Conservation (phyloP, 2,888 invertebrate genomes). For the Pollenia labialis region DNA sequence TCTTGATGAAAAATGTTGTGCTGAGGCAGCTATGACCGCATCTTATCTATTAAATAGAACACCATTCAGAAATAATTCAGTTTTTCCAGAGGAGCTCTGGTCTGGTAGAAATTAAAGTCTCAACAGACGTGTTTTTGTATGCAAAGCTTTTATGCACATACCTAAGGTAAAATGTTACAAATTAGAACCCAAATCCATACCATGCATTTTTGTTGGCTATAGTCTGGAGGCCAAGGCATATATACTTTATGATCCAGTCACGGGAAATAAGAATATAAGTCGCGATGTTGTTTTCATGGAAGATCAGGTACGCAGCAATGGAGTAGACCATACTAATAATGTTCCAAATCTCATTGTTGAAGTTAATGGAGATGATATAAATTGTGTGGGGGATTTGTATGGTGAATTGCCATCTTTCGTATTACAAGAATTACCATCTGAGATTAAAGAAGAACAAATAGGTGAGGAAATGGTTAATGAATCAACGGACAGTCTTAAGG, state of each 20-base stretch:
- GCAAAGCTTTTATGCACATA: slow-evolving; percentile 69
- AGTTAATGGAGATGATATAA: slow-evolving; percentile 35
- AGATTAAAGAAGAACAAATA: no score
- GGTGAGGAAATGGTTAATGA: no score
- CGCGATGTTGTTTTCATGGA: slow-evolving; percentile 71
- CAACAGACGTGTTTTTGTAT: slow-evolving; percentile 71
- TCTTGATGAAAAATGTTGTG: no score
- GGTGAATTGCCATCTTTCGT: slow-evolving; percentile 27
- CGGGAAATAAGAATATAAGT: slow-evolving; percentile 64
- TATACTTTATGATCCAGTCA: slow-evolving; percentile 45
- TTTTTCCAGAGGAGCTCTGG: no score
- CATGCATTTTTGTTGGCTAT: slow-evolving; percentile 73
- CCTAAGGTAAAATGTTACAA: slow-evolving; percentile 71
- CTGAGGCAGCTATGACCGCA: no score
- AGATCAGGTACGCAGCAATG: slow-evolving; percentile 38
- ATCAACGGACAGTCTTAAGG: no score
- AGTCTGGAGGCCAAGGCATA: slow-evolving; percentile 61
- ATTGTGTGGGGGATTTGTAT: slow-evolving; percentile 23
- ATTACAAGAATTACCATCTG: not conserved
- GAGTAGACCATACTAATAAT: slow-evolving; percentile 16
- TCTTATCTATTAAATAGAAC: no score
- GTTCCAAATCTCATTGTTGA: no score
- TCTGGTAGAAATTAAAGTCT: slow-evolving; percentile 58
- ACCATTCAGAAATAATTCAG: no score
- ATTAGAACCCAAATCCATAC: slow-evolving; percentile 68